Evolutionary conservation across 2,888 invertebrate genomes (phyloP), one percentile per base, ranked within the genome.

Genomic region (Polymixis flavicincta): DNA sequence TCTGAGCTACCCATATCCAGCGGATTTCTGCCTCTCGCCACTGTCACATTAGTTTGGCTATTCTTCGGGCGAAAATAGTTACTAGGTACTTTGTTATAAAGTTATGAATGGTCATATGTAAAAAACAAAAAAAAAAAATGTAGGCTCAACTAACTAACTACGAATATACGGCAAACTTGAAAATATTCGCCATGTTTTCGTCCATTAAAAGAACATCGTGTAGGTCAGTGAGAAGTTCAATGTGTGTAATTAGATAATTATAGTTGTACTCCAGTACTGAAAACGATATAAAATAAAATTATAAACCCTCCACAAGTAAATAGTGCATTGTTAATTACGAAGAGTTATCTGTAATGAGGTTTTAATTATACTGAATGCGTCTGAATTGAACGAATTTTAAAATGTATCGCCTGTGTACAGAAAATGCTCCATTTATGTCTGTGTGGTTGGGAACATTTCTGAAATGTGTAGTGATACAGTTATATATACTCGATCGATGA

Each of bases 281-380:
- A 55, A 55, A 17, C n/a, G 55, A 45, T 19, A 52, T 13, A 55
- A 80, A 60, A 52, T 54, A 48, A 37, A 54, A 54, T 61, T 37
- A 25, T 55, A 52, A 55, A 42, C 7, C 5, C 19, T 25, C 19
- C 55, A 75, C 50, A 45, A 67, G 11, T 67, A 74, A 66, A 60
- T 60, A 66, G 11, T 57, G n/a, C 42, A 37, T 55, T 32, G 68
- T 71, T 78, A 55, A 65, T 74, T 50, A 61, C 32, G n/a, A 76
- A 76, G 54, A 69, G 61, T 75, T 74, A 66, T 80, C 72, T 72
- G 78, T 78, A 80, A 86, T 74, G 63, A 78, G 71, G 71, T 73
- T 76, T 75, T 82, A 87, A 87, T 85, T 68, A 76, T 73, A 75
- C 45, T 52, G 25, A 69, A 76, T 82, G 75, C 48, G 48, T 54